phyloP scores from a whole-genome alignment of 2,113 vertebrate species.

The Crotophaga sulcirostris region DNA sequence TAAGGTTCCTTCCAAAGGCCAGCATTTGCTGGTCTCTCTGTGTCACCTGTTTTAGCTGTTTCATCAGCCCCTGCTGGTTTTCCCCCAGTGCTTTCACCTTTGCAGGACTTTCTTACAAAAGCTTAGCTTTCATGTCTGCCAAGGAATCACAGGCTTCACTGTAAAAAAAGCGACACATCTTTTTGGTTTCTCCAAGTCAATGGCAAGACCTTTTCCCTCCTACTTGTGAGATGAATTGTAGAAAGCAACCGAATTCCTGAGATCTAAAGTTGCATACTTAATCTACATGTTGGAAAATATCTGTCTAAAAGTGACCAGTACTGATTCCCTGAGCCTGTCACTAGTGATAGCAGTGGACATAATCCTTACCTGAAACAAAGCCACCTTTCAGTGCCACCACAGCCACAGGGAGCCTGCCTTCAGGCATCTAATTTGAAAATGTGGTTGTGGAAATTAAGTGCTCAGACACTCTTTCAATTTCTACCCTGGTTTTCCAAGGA shows the following conservation, averaged over 20 bases:
- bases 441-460: neutral
- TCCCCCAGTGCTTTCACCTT: neutral
- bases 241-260: neutral
- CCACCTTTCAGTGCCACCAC: neutral
- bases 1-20: neutral
- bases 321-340: neutral
- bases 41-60: neutral
- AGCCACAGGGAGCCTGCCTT: neutral
- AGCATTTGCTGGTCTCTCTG: neutral
- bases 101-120: neutral
- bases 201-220: neutral
- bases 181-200: neutral
- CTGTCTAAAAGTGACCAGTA: neutral
- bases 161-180: neutral
- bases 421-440: neutral
- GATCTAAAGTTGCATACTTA: neutral
- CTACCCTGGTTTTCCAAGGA: neutral
- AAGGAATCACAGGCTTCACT: neutral
- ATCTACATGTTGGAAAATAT: neutral
- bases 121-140: neutral
- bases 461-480: neutral
- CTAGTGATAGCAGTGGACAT: neutral
- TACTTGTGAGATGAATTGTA: neutral
- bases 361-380: neutral
- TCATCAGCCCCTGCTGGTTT: neutral